Evolutionary conservation across 2,888 invertebrate genomes (phyloP).

Genomic region (Temnothorax rugatulus): DNA sequence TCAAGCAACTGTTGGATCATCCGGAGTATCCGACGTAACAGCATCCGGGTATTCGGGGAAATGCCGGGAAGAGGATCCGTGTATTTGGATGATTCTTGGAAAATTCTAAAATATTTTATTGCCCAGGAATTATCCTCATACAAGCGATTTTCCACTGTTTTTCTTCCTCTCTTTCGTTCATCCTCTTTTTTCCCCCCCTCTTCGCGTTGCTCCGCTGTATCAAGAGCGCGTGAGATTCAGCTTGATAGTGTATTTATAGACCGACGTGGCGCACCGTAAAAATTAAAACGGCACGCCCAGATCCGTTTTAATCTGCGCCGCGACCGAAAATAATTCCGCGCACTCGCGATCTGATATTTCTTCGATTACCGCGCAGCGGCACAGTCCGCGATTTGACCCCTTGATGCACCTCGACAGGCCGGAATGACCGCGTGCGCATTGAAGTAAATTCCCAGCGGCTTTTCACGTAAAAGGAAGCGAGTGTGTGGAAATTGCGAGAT

Average conservation of each 20-base stretch:
- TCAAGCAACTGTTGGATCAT: neutral
- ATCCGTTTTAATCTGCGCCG: constrained; percentile 44
- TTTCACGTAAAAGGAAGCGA: constrained; percentile 5
- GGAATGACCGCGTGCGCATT: constrained; percentile 4
- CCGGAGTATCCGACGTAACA: neutral
- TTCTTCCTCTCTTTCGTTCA: neutral
- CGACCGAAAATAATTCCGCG: constrained; percentile 37
- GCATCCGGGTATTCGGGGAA: neutral
- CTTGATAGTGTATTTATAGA: constrained; percentile 64
- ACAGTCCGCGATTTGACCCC: constrained; percentile 27
- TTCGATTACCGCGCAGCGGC: constrained; percentile 20
- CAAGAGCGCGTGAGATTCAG: constrained; percentile 70
- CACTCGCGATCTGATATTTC: constrained; percentile 41
- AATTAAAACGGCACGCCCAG: constrained; percentile 47
- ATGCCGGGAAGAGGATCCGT: neutral
- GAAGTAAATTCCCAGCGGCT: neutral
- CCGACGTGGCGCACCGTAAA: constrained; percentile 40
- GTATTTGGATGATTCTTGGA: neutral
- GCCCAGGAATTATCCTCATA: neutral
- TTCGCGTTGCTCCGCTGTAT: constrained; percentile 43
- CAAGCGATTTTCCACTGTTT: neutral
- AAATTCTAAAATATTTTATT: neutral
- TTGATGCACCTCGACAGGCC: constrained; percentile 1
- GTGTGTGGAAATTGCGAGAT: constrained; percentile 22
- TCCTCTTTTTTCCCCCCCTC: neutral